Evolutionary conservation across 2,797 vertebrate species (phyloP).

Genomic region (Diplodus puntazzo): DNA sequence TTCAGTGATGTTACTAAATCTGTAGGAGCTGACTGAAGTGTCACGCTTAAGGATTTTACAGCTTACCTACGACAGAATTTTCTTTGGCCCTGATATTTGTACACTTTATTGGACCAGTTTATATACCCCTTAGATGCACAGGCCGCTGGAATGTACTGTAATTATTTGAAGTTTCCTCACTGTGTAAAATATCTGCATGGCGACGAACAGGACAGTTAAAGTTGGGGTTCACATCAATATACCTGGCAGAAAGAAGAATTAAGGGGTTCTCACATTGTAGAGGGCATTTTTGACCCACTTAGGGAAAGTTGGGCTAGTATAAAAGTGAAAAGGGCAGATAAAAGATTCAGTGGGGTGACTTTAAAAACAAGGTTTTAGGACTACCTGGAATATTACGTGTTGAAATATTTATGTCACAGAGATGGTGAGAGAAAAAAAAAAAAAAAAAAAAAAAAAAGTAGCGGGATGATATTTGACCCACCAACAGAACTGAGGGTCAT

Average conservation of each 20-base stretch:
- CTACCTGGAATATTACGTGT: neutral
- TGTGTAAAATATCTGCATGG: too few relatives aligned
- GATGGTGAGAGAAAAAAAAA: neutral
- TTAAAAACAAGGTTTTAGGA: neutral
- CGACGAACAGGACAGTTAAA: too few relatives aligned
- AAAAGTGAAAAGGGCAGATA: neutral
- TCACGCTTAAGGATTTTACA: constrained; percentile 26
- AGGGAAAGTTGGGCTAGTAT: neutral
- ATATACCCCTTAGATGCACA: neutral
- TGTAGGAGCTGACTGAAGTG: constrained; percentile 23
- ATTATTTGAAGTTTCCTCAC: too few relatives aligned
- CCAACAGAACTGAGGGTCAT: too few relatives aligned
- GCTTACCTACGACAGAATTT: neutral
- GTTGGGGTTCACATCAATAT: too few relatives aligned
- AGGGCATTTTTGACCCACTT: too few relatives aligned
- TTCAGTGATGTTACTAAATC: constrained; percentile 45
- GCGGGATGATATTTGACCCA: neutral
- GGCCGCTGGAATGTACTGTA: neutral
- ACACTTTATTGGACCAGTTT: neutral
- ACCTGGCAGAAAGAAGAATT: too few relatives aligned
- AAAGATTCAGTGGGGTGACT: neutral
- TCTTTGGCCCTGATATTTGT: neutral
- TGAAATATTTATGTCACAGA: neutral
- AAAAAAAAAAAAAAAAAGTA: too few relatives aligned
- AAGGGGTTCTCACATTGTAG: too few relatives aligned